phyloP scores from a whole-genome alignment of 2,888 invertebrate species.

The Tryphoninae sp. region DNA sequence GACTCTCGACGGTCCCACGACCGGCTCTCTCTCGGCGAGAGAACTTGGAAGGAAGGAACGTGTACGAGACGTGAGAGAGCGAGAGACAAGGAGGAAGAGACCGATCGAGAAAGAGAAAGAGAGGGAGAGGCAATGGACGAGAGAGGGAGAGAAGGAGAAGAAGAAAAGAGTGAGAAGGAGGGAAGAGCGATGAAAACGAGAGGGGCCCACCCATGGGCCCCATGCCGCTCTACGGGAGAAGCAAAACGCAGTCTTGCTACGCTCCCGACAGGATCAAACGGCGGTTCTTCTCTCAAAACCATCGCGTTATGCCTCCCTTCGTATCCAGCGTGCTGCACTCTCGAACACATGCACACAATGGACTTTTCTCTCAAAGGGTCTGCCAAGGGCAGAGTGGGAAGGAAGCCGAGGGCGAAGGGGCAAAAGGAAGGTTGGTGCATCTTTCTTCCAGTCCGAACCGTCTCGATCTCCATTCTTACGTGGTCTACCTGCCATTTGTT shows the following conservation, averaged over 20 bases:
- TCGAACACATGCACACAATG: background rate
- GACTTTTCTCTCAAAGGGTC: background rate
- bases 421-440: background rate
- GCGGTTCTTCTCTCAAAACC: conserved; percentile 20
- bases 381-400: background rate
- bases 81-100: conserved; percentile 42
- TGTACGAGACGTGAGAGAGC: conserved; percentile 40
- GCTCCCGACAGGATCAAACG: conserved; percentile 14
- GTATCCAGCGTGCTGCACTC: conserved; percentile 5
- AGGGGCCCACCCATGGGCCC: conserved; percentile 51
- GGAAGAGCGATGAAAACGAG: conserved; percentile 34
- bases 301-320: background rate
- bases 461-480: conserved; percentile 43
- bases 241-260: conserved; percentile 14
- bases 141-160: conserved; percentile 19
- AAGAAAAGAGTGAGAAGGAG: conserved; percentile 2
- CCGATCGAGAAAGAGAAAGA: conserved; percentile 14
- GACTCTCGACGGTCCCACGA: conserved; percentile 47
- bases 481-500: conserved; percentile 51
- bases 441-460: conserved; percentile 18
- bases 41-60: background rate
- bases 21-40: conserved; percentile 39
- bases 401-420: background rate
- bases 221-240: conserved; percentile 4
- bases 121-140: background rate